A percentile compares a stretch with the other conserved stretches of the same genome.
These are phyloP conservation scores for Dryas iulia DNA, from an alignment of 1,140 invertebrate species.

Conservation along the genomic window DNA sequence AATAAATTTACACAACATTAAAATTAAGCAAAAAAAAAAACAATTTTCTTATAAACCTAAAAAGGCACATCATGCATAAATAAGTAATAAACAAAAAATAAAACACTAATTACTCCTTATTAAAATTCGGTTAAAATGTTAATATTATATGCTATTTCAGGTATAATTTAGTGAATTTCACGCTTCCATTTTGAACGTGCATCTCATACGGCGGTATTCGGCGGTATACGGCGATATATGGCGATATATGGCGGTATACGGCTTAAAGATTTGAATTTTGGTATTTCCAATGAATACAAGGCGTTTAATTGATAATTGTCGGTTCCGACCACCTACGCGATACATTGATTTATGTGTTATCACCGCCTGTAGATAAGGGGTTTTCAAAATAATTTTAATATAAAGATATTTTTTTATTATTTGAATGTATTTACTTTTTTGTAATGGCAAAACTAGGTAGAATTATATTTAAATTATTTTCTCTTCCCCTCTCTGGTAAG, in stretches of 20 bases:
- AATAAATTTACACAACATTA: no score
- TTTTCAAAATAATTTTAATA: background rate
- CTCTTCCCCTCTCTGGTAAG: no score
- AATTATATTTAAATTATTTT: no score
- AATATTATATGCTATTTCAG: background rate
- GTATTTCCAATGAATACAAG: slow-evolving; percentile 42
- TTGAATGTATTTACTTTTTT: no score
- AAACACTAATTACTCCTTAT: background rate
- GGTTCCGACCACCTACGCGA: slow-evolving; percentile 63
- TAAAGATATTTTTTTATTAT: no score
- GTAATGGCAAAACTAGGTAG: no score
- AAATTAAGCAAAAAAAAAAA: no score
- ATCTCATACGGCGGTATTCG: slow-evolving; percentile 35
- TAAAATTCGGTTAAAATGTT: background rate
- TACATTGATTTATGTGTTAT: slow-evolving; percentile 61
- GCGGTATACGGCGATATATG: slow-evolving; percentile 46
- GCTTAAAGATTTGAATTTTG: slow-evolving; percentile 65
- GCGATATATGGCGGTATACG: slow-evolving; percentile 43
- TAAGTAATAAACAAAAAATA: background rate
- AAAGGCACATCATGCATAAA: background rate
- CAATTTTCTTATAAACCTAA: no score
- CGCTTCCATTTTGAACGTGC: slow-evolving; percentile 51
- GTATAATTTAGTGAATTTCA: slow-evolving; percentile 18
- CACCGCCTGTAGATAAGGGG: slow-evolving; percentile 38
- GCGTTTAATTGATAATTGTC: slow-evolving; percentile 74